Conservation (phyloP, 2,797 vertebrate genomes). For the Microhierax caerulescens region DNA sequence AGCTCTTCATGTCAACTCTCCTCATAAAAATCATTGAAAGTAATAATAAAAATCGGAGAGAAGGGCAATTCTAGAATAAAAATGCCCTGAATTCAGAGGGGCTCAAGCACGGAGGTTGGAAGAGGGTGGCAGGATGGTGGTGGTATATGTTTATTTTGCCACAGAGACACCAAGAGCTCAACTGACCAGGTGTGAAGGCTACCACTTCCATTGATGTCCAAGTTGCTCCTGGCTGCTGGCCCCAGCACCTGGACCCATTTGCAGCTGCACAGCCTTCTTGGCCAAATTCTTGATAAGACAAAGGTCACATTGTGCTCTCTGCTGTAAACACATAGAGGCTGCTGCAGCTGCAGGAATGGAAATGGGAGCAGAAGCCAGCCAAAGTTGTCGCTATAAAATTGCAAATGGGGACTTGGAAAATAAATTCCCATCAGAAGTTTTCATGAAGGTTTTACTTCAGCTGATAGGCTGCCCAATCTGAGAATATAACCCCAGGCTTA, state of each 20-base stretch:
- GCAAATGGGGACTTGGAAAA: not conserved
- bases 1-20: not conserved
- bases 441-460: not conserved
- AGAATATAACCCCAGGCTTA: not conserved
- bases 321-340: not conserved
- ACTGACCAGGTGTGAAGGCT: not conserved
- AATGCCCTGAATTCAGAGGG: not conserved
- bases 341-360: constrained; percentile 1
- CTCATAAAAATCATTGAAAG: not conserved
- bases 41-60: not conserved
- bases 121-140: not conserved
- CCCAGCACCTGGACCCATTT: constrained; percentile 1
- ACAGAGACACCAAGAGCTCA: not conserved
- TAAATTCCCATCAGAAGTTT: not conserved
- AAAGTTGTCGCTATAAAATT: constrained; percentile 3
- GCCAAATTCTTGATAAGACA: constrained; percentile 25
- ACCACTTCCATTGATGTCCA: not conserved
- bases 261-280: constrained; percentile 19
- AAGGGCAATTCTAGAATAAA: not conserved
- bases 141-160: not conserved
- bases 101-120: not conserved
- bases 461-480: not conserved
- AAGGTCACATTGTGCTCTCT: constrained; percentile 29
- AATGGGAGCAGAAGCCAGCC: not conserved
- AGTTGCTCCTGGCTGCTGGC: not conserved